These are phyloP conservation scores for Pterostichus madidus DNA, from an alignment of 2,888 invertebrate species.

Conservation along the genomic window DNA sequence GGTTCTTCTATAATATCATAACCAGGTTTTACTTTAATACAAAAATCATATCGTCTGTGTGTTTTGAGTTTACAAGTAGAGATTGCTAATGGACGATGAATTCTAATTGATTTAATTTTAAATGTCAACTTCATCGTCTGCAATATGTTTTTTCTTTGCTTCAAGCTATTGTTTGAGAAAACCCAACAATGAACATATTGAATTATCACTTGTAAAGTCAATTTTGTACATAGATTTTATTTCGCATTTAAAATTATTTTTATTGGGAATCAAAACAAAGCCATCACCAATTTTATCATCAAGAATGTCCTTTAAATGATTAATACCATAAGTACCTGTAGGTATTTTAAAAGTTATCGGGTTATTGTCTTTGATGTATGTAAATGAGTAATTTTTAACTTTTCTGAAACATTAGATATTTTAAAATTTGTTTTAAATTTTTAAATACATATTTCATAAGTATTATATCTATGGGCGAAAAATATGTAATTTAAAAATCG, in stretches of 20 bases:
- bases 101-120: background rate
- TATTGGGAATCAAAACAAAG: background rate
- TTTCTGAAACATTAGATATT: background rate
- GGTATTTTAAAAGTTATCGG: background rate
- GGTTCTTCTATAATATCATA: constrained; percentile 13
- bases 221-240: too few relatives aligned
- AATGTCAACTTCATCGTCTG: background rate
- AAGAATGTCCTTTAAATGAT: background rate
- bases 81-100: constrained; percentile 1
- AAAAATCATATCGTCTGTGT: background rate
- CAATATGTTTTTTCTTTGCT: background rate
- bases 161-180: background rate
- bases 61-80: background rate
- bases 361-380: background rate
- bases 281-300: background rate
- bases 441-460: background rate
- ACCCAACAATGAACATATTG: background rate
- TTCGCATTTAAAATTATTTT: constrained; percentile 11
- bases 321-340: background rate
- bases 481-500: background rate
- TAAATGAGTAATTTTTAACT: background rate
- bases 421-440: background rate
- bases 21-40: background rate
- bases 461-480: background rate
- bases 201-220: too few relatives aligned